Base-by-base conservation (phyloP, 2,888 invertebrate genomes). In the Lasius fuliginosus region DNA sequence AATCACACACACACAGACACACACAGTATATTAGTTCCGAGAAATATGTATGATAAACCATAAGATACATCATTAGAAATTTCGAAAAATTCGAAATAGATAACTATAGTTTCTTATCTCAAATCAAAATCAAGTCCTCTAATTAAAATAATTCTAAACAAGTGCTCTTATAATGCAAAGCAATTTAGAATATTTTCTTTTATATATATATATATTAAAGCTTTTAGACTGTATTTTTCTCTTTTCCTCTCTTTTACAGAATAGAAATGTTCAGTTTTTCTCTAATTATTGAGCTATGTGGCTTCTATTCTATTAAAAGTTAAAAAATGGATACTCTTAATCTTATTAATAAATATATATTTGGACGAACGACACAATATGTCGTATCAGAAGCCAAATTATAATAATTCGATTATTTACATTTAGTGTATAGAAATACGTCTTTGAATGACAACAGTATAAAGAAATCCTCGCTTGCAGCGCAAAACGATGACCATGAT, bases 401-500 rank as follows among this genome's bases (percentile, higher is more conserved):
- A n/a, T 40, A 11, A 69, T 18, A 36, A 23, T 30, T 56, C 8
- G 36, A n/a, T 53, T 36, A 40, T 65, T 33, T 53, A 9, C 12
- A 77, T 5, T 65, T 56, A 36, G 18, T 27, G 1, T 46, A 0
- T 62, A 62, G 9, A 64, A 82, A 75, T 64, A 85, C 68, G 71
- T 81, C 65, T 64, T 76, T 18, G 33, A 64, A 8, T 42, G 67
- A 11, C 65, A 30, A 64, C 33, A 36, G 23, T 85, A 76, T 82
- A 84, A 89, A 84, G 62, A 89, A 68, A 68, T 75, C 36, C n/a
- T 69, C 1, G 67, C 27, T 62, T 42, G 65, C 40, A 62, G 15
- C n/a, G 62, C 56, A 67, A 87, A 64, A 64, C 42, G 56, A 83
- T 75, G 83, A 77, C 69, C 64, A 65, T 75, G 82, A n/a, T 83